Evolutionary conservation across 2,888 invertebrate species (phyloP), one percentile per base, ranked within the genome.

Genomic region (Agrochola litura): DNA sequence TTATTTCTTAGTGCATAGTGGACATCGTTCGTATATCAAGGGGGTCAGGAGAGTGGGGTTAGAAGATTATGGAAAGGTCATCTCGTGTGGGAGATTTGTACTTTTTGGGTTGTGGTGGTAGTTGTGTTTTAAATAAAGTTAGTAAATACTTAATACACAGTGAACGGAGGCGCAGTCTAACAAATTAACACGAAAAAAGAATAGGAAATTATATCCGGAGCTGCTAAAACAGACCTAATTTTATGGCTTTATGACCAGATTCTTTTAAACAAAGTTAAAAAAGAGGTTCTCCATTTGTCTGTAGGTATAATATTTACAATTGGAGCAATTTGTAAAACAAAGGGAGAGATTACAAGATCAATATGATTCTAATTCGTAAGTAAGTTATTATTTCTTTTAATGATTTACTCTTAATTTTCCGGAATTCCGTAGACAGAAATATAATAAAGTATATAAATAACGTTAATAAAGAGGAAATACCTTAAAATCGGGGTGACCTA

Each of bases 1-100:
- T 89, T 87, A 89, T 89, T 86, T 85, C 86, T 79, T 68, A 79
- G 79, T 89, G 81, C 76, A 63, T 67, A 67, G 81, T 81, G 70
- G 76, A 72, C 82, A 49, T 63, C 72, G 77, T 74, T 46, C 73
- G 67, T 49, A n/a, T 30, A 22, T 30, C 10, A 41, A 54, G 5
- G 16, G 16, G n/a, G 6, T 2, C 8, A n/a, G 22, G 22, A 4
- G 49, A 10, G 2, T n/a, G 0, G 30, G 5, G 0, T 46, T 49
- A 8, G 25, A 25, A 65, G 60, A 43, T 54, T 60, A 37, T 46
- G 4, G n/a, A 64, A 63, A 2, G 16, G 22, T 58, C 30, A 64
- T 12, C 43, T 49, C 2, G 22, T 58, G 6, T 9, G 4, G 5
- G 19, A 58, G 19, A 19, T 75, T 64, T 16, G 2, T 9, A 3